A percentile compares a stretch with the other conserved stretches of the same genome.
phyloP scores from a whole-genome alignment of 2,888 invertebrate species.

The Cyaniris semiargus region DNA sequence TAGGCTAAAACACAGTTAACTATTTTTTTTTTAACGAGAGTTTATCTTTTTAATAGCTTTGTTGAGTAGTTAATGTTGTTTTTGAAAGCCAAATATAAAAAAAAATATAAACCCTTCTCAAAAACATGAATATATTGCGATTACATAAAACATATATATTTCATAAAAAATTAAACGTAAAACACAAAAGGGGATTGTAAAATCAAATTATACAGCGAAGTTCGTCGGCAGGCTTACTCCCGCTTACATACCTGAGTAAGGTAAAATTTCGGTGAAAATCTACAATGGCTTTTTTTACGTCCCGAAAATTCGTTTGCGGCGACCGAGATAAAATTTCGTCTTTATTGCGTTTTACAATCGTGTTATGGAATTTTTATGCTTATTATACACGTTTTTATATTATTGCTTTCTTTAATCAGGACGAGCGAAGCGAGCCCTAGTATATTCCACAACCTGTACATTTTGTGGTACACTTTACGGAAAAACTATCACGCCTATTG shows the following conservation, averaged over 20 bases:
- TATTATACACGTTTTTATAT: background rate
- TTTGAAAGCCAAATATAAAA: too few relatives aligned
- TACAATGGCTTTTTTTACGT: conserved; percentile 13
- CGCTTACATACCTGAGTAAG: conserved; percentile 15
- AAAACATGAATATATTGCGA: background rate
- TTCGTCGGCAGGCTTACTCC: conserved; percentile 3
- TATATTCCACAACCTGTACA: too few relatives aligned
- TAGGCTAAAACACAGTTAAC: too few relatives aligned
- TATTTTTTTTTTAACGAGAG: too few relatives aligned
- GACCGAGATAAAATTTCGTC: background rate
- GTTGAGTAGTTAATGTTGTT: too few relatives aligned
- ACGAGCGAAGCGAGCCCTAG: too few relatives aligned
- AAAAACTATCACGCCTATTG: too few relatives aligned
- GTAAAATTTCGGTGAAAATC: conserved; percentile 11
- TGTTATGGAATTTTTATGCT: conserved; percentile 10
- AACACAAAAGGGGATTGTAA: conserved; percentile 22
- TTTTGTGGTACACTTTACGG: too few relatives aligned
- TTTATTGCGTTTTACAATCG: conserved; percentile 12
- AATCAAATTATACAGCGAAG: conserved; percentile 7
- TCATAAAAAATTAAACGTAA: conserved; percentile 18
- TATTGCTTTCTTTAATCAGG: conserved; percentile 4
- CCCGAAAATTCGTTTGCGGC: background rate
- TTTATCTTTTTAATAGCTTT: too few relatives aligned
- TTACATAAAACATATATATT: background rate
- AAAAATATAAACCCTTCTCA: too few relatives aligned